Percentiles rank a stretch among this genome's conserved stretches.
Evolutionary conservation across 2,888 invertebrate genomes (phyloP).

Genomic region (Morpho achilles): DNA sequence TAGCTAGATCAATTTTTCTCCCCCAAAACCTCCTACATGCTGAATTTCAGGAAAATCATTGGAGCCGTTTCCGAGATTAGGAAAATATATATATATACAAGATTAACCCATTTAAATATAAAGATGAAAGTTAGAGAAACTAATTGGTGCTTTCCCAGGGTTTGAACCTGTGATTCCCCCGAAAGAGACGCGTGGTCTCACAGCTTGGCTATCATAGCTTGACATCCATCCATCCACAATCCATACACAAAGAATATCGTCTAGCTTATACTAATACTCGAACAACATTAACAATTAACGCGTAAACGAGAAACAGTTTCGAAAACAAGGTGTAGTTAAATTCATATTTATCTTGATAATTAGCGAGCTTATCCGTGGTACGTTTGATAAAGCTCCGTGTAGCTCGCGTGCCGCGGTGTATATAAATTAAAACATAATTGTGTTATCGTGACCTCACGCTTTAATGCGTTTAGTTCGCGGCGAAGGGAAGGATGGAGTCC

Average conservation of each 20-base stretch:
- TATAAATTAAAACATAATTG: conserved; percentile 80
- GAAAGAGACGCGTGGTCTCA: too few species aligned
- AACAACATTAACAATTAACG: conserved; percentile 31
- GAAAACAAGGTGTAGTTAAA: conserved; percentile 68
- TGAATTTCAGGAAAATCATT: too few species aligned
- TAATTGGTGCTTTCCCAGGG: too few species aligned
- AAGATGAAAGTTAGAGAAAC: too few species aligned
- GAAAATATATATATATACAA: too few species aligned
- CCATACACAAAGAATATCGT: neutral
- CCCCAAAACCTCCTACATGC: too few species aligned
- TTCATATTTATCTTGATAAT: conserved; percentile 77
- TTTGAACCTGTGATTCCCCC: too few species aligned
- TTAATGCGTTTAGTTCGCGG: conserved; percentile 59
- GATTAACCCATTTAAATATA: too few species aligned
- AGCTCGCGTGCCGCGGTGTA: conserved; percentile 68
- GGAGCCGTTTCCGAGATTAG: too few species aligned
- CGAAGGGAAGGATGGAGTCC: conserved; percentile 44
- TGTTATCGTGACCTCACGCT: conserved; percentile 75
- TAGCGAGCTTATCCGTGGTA: conserved; percentile 66
- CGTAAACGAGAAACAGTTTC: conserved; percentile 53
- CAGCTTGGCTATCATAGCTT: too few species aligned
- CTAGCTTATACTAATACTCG: conserved; percentile 13
- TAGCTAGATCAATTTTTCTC: too few species aligned
- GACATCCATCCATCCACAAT: too few species aligned
- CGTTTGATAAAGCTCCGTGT: conserved; percentile 73